Base-by-base conservation (phyloP, 2,797 vertebrate genomes). In the Onychomys torridus region DNA sequence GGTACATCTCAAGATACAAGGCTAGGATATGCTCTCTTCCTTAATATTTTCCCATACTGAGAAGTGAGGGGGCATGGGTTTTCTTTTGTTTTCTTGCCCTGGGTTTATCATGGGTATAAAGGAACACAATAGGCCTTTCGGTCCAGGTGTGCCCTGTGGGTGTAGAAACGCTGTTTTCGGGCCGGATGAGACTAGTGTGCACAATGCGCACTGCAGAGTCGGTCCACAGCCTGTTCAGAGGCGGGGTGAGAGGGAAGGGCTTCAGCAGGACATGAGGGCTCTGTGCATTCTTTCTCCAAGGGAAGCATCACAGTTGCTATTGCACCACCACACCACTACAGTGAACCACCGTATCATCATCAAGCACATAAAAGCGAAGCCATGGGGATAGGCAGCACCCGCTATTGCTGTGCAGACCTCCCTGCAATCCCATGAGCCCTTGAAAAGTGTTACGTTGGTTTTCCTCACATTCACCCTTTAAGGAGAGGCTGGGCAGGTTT, bases 171-270 rank as follows among this genome's bases (percentile, higher is more conserved):
- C 9, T 5, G 46, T 46, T n/a, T 90, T 85, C 19, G 67, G 77
- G 7, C 7, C n/a, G 69, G 37, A 85, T 25, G 17, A 37, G 52
- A 63, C 2, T 11, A 37, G 37, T 71, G 49, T 34, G 55, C 10
- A 12, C 10, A 27, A 1, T 1, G 2, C 40, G 2, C 16, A 5
- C 52, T 4, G 27, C 40, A 76, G 77, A 84, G 37, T 40, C 14
- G 19, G 40, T 34, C 40, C 12, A 12, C 10, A 40, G 34, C 29
- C 8, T 0, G 9, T 12, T 43, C 29, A 6, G 93, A 88, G 29
- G 43, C 52, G 2, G 5, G 4, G 13, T 6, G 17, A 23, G 9
- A 23, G 40, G n/a, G 10, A 8, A 71, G 14, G 0, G 0, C 5
- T 16, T 23, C 25, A 21, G 37, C 2, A n/a, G 27, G n/a, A 43